These are phyloP conservation scores for Endomychus coccineus DNA, from an alignment of 2,888 invertebrate genomes.

Conservation along the genomic window DNA sequence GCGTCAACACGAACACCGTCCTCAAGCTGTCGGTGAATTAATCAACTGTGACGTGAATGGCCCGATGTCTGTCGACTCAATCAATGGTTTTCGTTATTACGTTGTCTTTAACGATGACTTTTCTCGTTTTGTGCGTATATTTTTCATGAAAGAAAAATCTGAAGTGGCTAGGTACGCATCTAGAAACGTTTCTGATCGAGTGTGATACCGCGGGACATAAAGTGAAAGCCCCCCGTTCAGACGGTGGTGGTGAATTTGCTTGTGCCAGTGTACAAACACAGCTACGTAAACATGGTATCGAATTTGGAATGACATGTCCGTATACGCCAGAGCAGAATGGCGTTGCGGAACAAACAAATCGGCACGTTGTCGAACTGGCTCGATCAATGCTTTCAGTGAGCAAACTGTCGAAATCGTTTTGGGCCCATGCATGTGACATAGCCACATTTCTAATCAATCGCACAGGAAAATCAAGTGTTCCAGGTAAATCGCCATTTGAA, in stretches of 20 bases:
- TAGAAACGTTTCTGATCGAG: constrained; percentile 21
- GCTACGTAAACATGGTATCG: constrained; percentile 6
- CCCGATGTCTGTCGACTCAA: constrained; percentile 22
- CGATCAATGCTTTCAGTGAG: constrained; percentile 13
- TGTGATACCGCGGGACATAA: constrained; percentile 20
- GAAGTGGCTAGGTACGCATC: constrained; percentile 15
- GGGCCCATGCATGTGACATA: constrained; percentile 11
- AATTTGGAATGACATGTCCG: constrained; percentile 3
- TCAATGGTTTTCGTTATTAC: constrained; percentile 22
- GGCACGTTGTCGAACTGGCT: constrained; percentile 12
- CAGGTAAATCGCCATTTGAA: constrained; percentile 30
- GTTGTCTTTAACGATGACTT: constrained; percentile 23
- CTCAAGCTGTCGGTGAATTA: constrained; percentile 19
- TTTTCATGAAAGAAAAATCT: constrained; percentile 22
- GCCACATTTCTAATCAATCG: constrained; percentile 8
- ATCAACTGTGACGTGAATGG: constrained; percentile 25
- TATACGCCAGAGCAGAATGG: constrained; percentile 15
- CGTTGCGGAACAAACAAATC: constrained; percentile 10
- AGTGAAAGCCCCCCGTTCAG: constrained; percentile 22
- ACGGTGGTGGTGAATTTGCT: constrained; percentile 20
- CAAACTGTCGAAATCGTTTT: constrained; percentile 12
- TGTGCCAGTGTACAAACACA: constrained; percentile 11
- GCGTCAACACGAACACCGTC: constrained; percentile 16
- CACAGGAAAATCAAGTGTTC: constrained; percentile 9
- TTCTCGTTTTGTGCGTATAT: constrained; percentile 20